Evolutionary conservation across 2,113 vertebrate species (phyloP).

Genomic region (Struthidea cinerea): DNA sequence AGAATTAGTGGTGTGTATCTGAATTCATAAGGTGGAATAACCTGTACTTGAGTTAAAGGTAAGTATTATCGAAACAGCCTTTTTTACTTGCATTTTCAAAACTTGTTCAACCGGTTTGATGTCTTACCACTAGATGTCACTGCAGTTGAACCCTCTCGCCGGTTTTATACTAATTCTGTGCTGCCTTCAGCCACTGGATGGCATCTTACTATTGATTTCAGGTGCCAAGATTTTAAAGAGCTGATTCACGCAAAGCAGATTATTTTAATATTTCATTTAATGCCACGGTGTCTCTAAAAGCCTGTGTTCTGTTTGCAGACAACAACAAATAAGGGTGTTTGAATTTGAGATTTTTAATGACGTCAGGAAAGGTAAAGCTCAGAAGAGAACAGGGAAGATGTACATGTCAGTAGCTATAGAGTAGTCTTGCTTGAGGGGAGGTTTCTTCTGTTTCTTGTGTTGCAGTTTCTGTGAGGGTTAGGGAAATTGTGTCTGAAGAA

Average conservation of each 20-base stretch:
- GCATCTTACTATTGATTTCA: slow-evolving; percentile 40
- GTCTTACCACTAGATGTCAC: slow-evolving; percentile 51
- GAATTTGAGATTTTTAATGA: background rate
- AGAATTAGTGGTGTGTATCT: background rate
- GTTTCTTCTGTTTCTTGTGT: background rate
- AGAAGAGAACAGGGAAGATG: background rate
- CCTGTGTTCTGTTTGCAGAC: background rate
- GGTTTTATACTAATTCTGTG: background rate
- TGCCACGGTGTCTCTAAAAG: background rate
- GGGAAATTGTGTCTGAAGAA: background rate
- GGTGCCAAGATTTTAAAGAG: background rate
- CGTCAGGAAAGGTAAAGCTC: background rate
- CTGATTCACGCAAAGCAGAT: background rate
- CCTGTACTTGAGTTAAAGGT: background rate
- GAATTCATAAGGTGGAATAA: fast-evolving
- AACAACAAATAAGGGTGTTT: background rate
- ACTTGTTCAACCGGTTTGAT: background rate
- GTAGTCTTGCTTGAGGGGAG: background rate
- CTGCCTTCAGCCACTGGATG: slow-evolving; percentile 57
- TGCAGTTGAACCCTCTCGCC: background rate
- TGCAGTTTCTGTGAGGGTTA: background rate
- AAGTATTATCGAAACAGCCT: background rate
- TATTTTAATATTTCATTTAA: background rate
- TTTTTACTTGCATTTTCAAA: background rate
- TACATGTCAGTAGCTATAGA: background rate